Base-by-base conservation (phyloP, 2,113 vertebrate species). In the Engraulis encrasicolus region DNA sequence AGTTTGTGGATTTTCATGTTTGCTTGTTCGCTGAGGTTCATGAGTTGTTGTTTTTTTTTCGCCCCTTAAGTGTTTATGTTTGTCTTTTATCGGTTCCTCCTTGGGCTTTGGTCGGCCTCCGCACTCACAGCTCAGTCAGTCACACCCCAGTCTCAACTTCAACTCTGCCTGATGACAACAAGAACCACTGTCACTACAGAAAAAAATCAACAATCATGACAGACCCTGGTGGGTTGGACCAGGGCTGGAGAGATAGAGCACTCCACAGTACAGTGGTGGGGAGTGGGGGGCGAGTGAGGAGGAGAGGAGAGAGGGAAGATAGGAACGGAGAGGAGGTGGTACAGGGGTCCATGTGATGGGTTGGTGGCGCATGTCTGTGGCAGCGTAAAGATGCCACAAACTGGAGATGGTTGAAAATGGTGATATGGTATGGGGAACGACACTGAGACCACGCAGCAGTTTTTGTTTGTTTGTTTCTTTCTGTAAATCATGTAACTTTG, bases 131-230 rank as follows among this genome's bases (percentile, higher is more conserved):
- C 89, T 90, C 92, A 91, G 86, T 95, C 94, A 94, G 86, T 95
- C 94, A 94, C 91, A 93, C 92, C 90, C 89, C 93, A 90, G 94
- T 94, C 93, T 94, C 94, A 95, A 94, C 94, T 93, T 95, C 95
- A 93, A 91, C 93, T 93, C 95, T 94, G 94, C 94, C 94, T 95
- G 93, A 94, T 92, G 93, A 95, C 94, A 93, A 95, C 93, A 95
- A 95, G 93, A 95, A 95, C 91, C 87, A 94, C 88, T 91, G 92
- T 93, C 93, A 93, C 92, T 93, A 94, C n/a, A n/a, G n/a, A n/a
- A n/a, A n/a, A n/a, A n/a, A n/a, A 85, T 83, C 91, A 93, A 91
- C 84, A 89, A 88, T 86, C 87, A 89, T 84, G 91, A 90, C 88
- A 81, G 90, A 88, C 86, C 88, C 48, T 89, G 86, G 89, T 79